Evolutionary conservation across 2,888 invertebrate species (phyloP), one percentile per base, ranked within the genome.

Genomic region (Ophion ellenae): DNA sequence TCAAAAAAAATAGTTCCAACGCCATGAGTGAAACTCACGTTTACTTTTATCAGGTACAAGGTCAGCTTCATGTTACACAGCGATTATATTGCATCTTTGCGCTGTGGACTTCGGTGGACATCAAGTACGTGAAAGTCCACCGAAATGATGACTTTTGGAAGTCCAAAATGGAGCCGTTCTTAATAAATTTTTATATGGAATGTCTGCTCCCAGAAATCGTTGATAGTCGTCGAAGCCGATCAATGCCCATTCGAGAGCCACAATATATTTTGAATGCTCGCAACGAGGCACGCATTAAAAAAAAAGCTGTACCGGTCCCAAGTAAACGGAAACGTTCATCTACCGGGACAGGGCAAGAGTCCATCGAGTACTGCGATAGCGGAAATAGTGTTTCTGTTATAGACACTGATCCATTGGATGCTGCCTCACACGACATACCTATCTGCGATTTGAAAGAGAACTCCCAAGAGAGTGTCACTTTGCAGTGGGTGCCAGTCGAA

Each of bases 21-120:
- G 10, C 20, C 59, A 80, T 89, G 87, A 88, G 84, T 79, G 9
- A 28, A 45, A 81, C 5, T 1, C 87, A 88, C 40, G 32, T 14
- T 6, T 88, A 87, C 75, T 89, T 85, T 78, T 87, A 88, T 77
- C 89, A 88, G 86, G 85, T 88, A 2, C 88, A 89, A 86, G 88
- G 89, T 1, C 87, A 89, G 73, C 66, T 90, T 11, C 87, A 89
- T 75, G 80, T 89, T 10, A 89, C 86, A 7, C 36, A 70, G 10
- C 53, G 86, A 63, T 6, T 59, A 1, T 88, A 86, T 32, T 87
- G 89, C 40, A 57, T 81, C 61, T 87, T 89, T 59, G 83, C 78
- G 6, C 4, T 88, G 14, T 90, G 85, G 78, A 88, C 88, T 10
- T 73, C 86, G n/a, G 53, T 40, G 10, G 86, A 77, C n/a, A 76